A percentile compares a stretch with the other conserved stretches of the same genome.
Evolutionary conservation across 2,797 vertebrate genomes (phyloP).

Genomic region (Silurus aristotelis): DNA sequence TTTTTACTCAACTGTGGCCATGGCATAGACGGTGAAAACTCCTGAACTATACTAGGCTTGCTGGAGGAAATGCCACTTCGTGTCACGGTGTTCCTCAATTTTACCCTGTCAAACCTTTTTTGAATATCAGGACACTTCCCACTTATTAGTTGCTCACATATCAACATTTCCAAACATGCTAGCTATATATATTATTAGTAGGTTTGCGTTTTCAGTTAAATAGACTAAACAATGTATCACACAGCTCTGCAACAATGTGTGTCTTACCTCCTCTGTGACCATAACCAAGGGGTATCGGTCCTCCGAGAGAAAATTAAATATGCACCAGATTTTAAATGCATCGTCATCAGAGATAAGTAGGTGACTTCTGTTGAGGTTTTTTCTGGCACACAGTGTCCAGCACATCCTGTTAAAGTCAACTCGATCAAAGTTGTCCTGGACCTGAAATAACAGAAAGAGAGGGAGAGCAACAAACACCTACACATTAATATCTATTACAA

Average conservation of each 20-base stretch:
- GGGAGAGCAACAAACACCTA: background rate
- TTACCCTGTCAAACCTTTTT: too few species aligned
- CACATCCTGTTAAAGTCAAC: constrained; percentile 96
- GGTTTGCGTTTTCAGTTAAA: background rate
- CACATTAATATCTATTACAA: constrained; percentile 35
- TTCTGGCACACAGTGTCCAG: constrained; percentile 91
- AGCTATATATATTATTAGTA: background rate
- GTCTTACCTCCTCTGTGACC: constrained; percentile 91
- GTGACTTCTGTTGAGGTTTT: constrained; percentile 83
- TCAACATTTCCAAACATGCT: background rate
- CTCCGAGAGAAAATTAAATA: constrained; percentile 98
- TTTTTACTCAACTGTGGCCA: background rate
- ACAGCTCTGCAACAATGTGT: background rate
- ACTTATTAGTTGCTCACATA: background rate
- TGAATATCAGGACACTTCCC: background rate
- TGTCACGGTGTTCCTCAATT: background rate
- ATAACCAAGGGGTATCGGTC: constrained; percentile 91
- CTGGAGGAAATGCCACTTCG: background rate
- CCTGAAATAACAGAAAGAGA: constrained; percentile 67
- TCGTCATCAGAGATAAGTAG: constrained; percentile 87
- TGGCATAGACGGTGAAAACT: background rate
- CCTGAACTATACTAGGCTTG: background rate
- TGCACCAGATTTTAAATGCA: constrained; percentile 95
- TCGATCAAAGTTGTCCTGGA: constrained; percentile 88
- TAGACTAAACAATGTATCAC: background rate